Evolutionary conservation across 2,888 invertebrate genomes (phyloP).

Genomic region (Neria commutata): DNA sequence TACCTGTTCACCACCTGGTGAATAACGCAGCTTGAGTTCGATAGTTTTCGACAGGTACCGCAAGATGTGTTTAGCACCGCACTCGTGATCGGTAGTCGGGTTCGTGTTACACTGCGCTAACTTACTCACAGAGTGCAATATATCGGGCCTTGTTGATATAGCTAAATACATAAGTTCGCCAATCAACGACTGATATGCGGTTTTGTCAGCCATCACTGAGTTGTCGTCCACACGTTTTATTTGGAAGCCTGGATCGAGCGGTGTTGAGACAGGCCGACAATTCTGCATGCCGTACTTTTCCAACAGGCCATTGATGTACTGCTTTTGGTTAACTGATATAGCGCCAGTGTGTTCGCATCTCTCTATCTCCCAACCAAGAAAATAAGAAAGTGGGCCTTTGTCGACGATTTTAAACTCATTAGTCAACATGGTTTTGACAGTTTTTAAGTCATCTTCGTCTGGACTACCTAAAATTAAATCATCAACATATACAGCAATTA

Average conservation of each 20-base stretch:
- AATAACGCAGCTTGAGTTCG: constrained; percentile 27
- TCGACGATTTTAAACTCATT: constrained; percentile 24
- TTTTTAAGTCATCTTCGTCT: constrained; percentile 17
- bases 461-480: constrained; percentile 31
- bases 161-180: constrained; percentile 31
- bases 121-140: constrained; percentile 33
- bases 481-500: constrained; percentile 26
- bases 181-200: constrained; percentile 27
- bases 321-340: constrained; percentile 26
- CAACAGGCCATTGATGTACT: constrained; percentile 28
- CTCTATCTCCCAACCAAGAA: constrained; percentile 27
- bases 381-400: constrained; percentile 19
- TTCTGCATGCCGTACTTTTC: constrained; percentile 27
- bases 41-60: constrained; percentile 30
- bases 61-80: constrained; percentile 33
- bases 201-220: constrained; percentile 12
- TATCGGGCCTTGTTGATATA: constrained; percentile 30
- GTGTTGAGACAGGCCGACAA: constrained; percentile 30
- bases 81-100: constrained; percentile 34
- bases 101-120: constrained; percentile 32
- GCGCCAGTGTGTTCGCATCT: constrained; percentile 26
- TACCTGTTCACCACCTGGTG: constrained; percentile 21
- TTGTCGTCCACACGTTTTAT: constrained; percentile 21
- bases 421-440: constrained; percentile 24
- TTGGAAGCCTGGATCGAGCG: constrained; percentile 30